phyloP scores from a whole-genome alignment of 2,113 vertebrate species.

The Alectura lathami region DNA sequence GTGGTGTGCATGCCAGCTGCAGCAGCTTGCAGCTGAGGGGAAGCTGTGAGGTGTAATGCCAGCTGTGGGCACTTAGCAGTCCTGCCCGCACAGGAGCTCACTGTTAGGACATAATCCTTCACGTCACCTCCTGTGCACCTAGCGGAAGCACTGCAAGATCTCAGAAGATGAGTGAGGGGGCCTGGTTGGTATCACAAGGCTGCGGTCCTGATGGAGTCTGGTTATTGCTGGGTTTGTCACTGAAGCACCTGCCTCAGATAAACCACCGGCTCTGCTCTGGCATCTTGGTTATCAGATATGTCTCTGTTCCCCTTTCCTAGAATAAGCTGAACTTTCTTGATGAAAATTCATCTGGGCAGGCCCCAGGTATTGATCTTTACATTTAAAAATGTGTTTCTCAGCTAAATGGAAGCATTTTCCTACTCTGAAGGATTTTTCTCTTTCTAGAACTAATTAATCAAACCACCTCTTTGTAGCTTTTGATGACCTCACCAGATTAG shows the following conservation, averaged over 20 bases:
- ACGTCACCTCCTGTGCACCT: accelerated
- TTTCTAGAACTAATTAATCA: neutral
- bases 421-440: neutral
- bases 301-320: accelerated
- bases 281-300: accelerated
- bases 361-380: no score
- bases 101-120: accelerated
- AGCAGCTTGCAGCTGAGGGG: accelerated
- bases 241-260: accelerated
- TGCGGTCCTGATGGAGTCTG: neutral
- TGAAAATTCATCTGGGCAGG: accelerated
- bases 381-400: neutral
- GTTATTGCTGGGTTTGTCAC: accelerated
- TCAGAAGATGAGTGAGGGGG: accelerated
- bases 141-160: neutral
- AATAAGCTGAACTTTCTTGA: no score
- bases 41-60: accelerated
- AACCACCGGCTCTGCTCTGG: accelerated
- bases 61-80: accelerated
- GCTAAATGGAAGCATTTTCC: neutral
- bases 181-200: neutral
- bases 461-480: neutral
- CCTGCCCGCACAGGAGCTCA: accelerated
- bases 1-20: accelerated
- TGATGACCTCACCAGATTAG: neutral